Base-by-base conservation (phyloP, 2,113 vertebrate genomes). In the Panthera leo region DNA sequence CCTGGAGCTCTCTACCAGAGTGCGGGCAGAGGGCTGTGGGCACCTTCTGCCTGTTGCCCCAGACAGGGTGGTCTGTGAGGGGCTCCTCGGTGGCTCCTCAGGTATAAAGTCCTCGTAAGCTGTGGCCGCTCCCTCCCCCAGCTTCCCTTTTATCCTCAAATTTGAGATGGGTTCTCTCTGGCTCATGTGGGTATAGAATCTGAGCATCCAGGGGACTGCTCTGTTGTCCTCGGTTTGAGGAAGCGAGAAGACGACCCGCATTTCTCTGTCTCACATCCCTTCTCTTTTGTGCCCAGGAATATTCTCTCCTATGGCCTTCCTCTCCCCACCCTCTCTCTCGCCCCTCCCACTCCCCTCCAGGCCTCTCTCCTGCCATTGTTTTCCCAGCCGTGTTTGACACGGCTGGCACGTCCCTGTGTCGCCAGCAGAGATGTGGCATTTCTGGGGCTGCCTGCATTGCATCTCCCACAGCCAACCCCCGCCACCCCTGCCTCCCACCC, bases 301-400 rank as follows among this genome's bases (percentile, higher is more conserved):
- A 16, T 12, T 63, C 10, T 78, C 48, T 65, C 53, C 84, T 4
- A 1, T 25, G 39, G 51, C 45, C 9, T 67, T 68, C 9, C 53
- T 75, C 45, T n/a, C 13, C 29, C 31, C 55, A 8, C 12, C 51
- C 4, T 4, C 23, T 2, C 4, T 16, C 5, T 3, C 23, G 4
- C 4, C 16, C 5, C 27, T 42, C 5, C 58, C 16, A 5, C 16
- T 42, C 29, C 51, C 13, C 25, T 34, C 45, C 5, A 5, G 70
- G 82, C 75, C 34, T 39, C n/a, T 29, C 39, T 71, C 71, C 55
- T 21, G 29, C 65, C 53, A 3, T 10, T 11, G 29, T 6, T 51
- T 83, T 42, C 45, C 18, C 19, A 16, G 29, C 61, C 21, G 7
- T 0, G 13, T 13, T 15, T 34, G 65, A 16, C 27, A 15, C 61